phyloP scores from a whole-genome alignment of 2,113 vertebrate genomes.

The Platycercus adscitus region DNA sequence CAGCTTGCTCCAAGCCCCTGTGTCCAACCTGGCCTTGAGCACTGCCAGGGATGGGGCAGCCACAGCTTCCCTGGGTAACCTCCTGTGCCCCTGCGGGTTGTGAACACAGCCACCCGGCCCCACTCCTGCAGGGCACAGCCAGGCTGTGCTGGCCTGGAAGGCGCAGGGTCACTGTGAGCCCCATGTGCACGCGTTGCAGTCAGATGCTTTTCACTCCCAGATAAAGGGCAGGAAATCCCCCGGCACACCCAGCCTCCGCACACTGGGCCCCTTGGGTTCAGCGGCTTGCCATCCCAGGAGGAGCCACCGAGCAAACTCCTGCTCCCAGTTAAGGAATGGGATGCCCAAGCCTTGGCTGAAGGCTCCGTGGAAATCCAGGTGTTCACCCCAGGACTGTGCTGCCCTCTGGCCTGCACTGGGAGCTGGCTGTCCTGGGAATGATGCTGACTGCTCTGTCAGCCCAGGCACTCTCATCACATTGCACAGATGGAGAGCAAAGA shows the following conservation, averaged over 20 bases:
- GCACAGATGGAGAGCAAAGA: not conserved
- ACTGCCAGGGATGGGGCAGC: not conserved
- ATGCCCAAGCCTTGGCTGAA: not conserved
- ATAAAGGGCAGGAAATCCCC: constrained; percentile 55
- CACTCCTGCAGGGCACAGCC: accelerated
- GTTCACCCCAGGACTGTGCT: accelerated
- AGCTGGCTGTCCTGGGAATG: not conserved
- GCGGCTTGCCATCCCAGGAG: accelerated
- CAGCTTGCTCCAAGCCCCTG: not conserved
- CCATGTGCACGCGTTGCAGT: not conserved
- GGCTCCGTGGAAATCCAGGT: not conserved
- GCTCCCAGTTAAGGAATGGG: not conserved
- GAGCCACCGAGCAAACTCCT: not conserved
- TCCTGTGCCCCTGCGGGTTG: accelerated
- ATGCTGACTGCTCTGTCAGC: not conserved
- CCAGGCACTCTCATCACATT: accelerated
- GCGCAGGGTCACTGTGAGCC: not conserved
- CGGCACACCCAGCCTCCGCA: not conserved
- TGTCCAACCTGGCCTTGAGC: not conserved
- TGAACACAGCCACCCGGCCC: not conserved
- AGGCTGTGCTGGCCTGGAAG: accelerated
- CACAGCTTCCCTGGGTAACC: not conserved
- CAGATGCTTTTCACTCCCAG: not conserved
- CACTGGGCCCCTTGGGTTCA: not conserved
- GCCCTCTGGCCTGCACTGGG: not conserved